These are phyloP conservation scores for Neosalanx taihuensis DNA, from an alignment of 2,797 vertebrate genomes.

Conservation along the genomic window DNA sequence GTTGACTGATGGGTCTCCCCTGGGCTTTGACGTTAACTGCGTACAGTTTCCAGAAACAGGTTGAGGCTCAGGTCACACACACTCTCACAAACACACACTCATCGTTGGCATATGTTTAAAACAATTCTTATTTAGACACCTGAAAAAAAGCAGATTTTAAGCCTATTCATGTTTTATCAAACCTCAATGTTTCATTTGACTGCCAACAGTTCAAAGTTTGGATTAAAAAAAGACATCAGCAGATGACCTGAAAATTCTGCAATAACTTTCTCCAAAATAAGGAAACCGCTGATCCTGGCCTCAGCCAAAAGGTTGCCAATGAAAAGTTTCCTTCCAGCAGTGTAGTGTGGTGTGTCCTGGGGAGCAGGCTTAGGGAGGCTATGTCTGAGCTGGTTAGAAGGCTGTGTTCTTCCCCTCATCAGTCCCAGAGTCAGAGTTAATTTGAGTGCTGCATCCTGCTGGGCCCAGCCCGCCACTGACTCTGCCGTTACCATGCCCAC, in stretches of 20 bases:
- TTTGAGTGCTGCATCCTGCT: conserved; percentile 62
- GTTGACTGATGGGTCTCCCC: conserved; percentile 42
- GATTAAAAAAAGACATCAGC: not conserved
- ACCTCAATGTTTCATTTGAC: not conserved
- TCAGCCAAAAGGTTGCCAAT: conserved; percentile 33
- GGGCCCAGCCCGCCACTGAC: conserved; percentile 61
- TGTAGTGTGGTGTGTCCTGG: conserved; percentile 23
- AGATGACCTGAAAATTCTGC: not conserved
- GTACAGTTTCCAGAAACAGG: not conserved
- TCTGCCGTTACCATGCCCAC: conserved; percentile 57
- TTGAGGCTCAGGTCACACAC: not conserved
- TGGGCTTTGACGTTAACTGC: conserved; percentile 36
- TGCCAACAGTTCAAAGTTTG: not conserved
- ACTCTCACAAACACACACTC: not conserved
- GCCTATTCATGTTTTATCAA: not conserved
- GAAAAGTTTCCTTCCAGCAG: conserved; percentile 43
- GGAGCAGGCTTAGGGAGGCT: conserved; percentile 44
- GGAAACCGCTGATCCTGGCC: conserved; percentile 24
- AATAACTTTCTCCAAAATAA: conserved; percentile 22
- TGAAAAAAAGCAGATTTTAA: not conserved
- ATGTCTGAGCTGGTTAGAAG: conserved; percentile 50
- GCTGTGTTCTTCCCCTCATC: conserved; percentile 64
- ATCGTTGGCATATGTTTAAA: not conserved
- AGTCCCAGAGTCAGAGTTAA: conserved; percentile 67
- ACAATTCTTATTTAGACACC: not conserved